These are phyloP conservation scores for Corydoras sp. DNA, from an alignment of 2,113 vertebrate species.

Conservation along the genomic window DNA sequence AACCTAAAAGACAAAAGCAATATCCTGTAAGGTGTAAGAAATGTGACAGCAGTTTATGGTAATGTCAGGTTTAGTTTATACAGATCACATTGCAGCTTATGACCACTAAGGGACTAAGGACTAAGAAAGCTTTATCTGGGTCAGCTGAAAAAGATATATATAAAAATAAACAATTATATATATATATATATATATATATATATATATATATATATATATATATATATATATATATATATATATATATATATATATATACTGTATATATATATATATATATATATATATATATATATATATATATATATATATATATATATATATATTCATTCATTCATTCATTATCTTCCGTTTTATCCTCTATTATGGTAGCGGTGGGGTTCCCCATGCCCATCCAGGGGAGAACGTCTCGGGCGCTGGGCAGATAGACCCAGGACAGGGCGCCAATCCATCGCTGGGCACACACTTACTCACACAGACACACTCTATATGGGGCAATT, in stretches of 20 bases:
- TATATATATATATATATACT: not conserved
- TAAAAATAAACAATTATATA: not conserved
- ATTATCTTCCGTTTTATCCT: too few species aligned
- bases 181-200: not conserved
- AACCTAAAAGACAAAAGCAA: not conserved
- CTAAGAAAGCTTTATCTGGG: conserved; percentile 14
- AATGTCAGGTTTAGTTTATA: not conserved
- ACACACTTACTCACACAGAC: too few species aligned
- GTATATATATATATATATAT: not conserved
- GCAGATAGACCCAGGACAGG: too few species aligned
- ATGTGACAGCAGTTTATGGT: not conserved
- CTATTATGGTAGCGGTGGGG: too few species aligned
- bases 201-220: not conserved
- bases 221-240: not conserved
- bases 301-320: not conserved
- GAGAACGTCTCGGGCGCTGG: too few species aligned
- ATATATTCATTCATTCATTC: too few species aligned
- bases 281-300: not conserved
- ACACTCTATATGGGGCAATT: too few species aligned
- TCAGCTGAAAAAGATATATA: not conserved
- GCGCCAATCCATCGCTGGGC: too few species aligned
- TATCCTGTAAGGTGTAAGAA: not conserved
- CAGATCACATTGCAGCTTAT: not conserved
- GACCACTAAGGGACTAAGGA: not conserved
- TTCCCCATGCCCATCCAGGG: too few species aligned